These are phyloP conservation scores for Riparia riparia DNA, from an alignment of 2,113 vertebrate genomes.

Conservation along the genomic window DNA sequence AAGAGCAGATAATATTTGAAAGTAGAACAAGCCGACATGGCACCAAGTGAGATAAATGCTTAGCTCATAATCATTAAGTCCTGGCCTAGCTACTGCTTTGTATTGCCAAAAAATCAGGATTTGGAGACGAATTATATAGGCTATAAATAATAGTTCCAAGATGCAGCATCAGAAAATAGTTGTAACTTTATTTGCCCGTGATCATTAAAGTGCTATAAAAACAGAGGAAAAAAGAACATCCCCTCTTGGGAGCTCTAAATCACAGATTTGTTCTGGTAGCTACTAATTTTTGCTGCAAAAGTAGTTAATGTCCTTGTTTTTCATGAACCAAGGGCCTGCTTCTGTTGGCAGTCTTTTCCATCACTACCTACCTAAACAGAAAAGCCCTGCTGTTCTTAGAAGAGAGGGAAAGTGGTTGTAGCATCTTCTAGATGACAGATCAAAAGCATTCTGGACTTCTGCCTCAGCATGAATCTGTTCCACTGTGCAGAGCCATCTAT, in stretches of 20 bases:
- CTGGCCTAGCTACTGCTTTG: constrained; percentile 41
- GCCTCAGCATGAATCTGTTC: not conserved
- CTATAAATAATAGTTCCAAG: constrained; percentile 14
- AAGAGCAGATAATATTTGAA: constrained; percentile 53
- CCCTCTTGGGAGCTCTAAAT: not conserved
- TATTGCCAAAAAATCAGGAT: constrained; percentile 3
- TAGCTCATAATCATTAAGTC: constrained; percentile 72
- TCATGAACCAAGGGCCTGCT: not conserved
- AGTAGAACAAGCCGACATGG: constrained; percentile 52
- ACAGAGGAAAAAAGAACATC: not conserved
- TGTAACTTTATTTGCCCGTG: constrained; percentile 8
- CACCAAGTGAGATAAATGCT: constrained; percentile 68
- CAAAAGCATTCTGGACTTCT: constrained; percentile 8
- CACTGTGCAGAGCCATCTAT: constrained; percentile 8
- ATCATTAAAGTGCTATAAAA: constrained; percentile 6
- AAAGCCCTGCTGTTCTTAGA: constrained; percentile 14
- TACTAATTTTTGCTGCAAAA: not conserved
- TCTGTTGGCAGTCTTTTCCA: not conserved
- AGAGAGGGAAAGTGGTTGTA: not conserved
- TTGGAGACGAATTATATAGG: constrained; percentile 25
- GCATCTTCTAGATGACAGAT: not conserved
- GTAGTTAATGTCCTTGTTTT: not conserved
- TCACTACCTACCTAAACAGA: not conserved
- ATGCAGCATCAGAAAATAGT: constrained; percentile 17
- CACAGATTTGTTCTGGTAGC: not conserved